phyloP scores from a whole-genome alignment of 2,888 invertebrate genomes.

The Mesoligia furuncula region DNA sequence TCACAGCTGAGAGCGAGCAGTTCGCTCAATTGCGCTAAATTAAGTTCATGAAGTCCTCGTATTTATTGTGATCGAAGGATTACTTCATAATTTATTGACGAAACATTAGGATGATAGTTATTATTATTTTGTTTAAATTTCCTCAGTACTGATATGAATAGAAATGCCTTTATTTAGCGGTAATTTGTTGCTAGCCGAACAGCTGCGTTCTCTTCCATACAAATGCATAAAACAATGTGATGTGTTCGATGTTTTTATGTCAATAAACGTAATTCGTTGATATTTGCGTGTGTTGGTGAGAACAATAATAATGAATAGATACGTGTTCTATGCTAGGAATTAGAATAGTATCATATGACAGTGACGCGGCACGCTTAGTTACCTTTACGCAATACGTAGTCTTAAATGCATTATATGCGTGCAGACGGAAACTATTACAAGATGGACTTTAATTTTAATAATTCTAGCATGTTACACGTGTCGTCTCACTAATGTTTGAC shows the following conservation, averaged over 20 bases:
- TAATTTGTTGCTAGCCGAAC: slow-evolving; percentile 23
- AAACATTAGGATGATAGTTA: slow-evolving; percentile 21
- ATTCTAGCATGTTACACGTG: slow-evolving; percentile 46
- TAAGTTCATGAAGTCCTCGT: slow-evolving; percentile 20
- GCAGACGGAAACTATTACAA: neutral
- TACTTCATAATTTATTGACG: slow-evolving; percentile 38
- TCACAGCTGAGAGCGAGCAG: slow-evolving; percentile 46
- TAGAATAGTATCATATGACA: slow-evolving; percentile 1
- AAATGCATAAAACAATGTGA: slow-evolving; percentile 35
- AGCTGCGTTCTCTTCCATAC: slow-evolving; percentile 10
- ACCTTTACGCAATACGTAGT: slow-evolving; percentile 54
- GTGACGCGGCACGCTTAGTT: slow-evolving; percentile 35
- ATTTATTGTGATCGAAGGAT: slow-evolving; percentile 23
- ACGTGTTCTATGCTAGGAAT: slow-evolving; percentile 46
- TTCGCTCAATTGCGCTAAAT: slow-evolving; percentile 38
- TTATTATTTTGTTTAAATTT: slow-evolving; percentile 11
- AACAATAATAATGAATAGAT: slow-evolving; percentile 12
- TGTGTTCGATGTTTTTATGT: slow-evolving; percentile 33
- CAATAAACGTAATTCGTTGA: slow-evolving; percentile 39
- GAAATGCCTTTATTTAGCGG: slow-evolving; percentile 39
- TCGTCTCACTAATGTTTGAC: slow-evolving; percentile 24
- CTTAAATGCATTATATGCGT: slow-evolving; percentile 33
- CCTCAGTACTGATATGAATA: slow-evolving; percentile 11
- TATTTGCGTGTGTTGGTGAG: slow-evolving; percentile 38
- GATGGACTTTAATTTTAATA: neutral